Conservation (phyloP, 2,797 vertebrate genomes). For the Aeoliscus strigatus region DNA sequence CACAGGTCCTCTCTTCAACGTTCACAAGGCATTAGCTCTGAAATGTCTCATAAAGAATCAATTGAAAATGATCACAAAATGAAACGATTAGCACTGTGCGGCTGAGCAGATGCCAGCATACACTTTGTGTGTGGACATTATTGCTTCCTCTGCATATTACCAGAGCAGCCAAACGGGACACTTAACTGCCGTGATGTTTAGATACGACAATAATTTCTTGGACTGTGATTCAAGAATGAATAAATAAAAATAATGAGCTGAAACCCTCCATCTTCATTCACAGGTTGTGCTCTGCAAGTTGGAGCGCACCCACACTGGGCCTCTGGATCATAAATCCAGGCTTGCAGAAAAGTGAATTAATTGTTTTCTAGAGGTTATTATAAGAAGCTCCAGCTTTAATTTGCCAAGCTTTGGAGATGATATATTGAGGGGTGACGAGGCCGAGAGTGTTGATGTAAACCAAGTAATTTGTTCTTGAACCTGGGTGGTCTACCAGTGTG, state of each 20-base stretch:
- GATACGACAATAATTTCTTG: slow-evolving; percentile 48
- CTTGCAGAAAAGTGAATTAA: slow-evolving; percentile 25
- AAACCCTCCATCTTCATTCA: slow-evolving; percentile 13
- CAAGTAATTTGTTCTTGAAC: slow-evolving; percentile 68
- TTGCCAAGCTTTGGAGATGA: slow-evolving; percentile 39
- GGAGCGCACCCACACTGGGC: slow-evolving; percentile 1
- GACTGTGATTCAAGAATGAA: slow-evolving; percentile 10
- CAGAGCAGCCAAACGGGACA: slow-evolving; percentile 44
- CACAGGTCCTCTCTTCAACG: slow-evolving; percentile 53
- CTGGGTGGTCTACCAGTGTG: slow-evolving; percentile 71
- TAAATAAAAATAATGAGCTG: neutral
- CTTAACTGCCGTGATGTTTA: slow-evolving; percentile 42
- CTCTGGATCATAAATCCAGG: slow-evolving; percentile 28
- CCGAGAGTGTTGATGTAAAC: slow-evolving; percentile 57
- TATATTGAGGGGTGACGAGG: slow-evolving; percentile 23
- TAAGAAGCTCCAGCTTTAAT: slow-evolving; percentile 41
- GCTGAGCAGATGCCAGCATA: slow-evolving; percentile 58
- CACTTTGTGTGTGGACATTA: slow-evolving; percentile 46
- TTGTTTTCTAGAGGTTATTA: slow-evolving; percentile 37
- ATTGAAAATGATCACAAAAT: slow-evolving; percentile 70
- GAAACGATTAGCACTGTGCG: slow-evolving; percentile 36
- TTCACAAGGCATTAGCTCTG: slow-evolving; percentile 86
- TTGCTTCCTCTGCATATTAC: slow-evolving; percentile 53
- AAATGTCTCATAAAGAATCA: slow-evolving; percentile 87
- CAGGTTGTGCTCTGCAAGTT: slow-evolving; percentile 7